Base-by-base conservation (phyloP, 2,797 vertebrate genomes). In the Limnodromus scolopaceus region DNA sequence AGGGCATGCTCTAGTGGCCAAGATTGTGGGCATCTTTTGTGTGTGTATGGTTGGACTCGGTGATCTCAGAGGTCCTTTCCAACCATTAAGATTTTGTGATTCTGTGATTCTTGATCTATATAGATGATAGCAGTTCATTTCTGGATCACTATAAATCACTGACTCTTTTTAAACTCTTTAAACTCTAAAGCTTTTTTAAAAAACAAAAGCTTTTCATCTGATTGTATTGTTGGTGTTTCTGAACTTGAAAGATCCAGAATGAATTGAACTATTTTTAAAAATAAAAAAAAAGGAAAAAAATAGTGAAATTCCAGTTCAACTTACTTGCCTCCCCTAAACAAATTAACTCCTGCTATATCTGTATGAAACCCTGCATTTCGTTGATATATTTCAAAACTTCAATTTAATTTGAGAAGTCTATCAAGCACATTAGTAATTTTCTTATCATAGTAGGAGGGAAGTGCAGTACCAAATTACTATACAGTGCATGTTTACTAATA, bases 401-500 rank as follows among this genome's bases (percentile, higher is more conserved):
- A 84, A 84, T 85, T 86, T 72, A 84, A 70, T 75, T 89, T 89
- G 60, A 92, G 71, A 92, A 91, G 80, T 45, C 22, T 27, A 41
- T 84, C 76, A 58, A 77, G 34, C 19, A 57, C 6, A 61, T 18
- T 41, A 77, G 15, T n/a, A 77, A 57, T 23, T 74, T 82, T 48
- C n/a, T 79, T 45, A 61, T 45, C 48, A 49, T 36, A 72, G 24
- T n/a, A 71, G 30, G 20, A 81, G 57, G 38, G 55, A 80, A 80
- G 32, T 53, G 54, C 10, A 22, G 41, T 34, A 38, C 22, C 81
- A 91, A 94, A 55, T 13, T 74, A 79, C 10, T 60, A 13, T 55
- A 58, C 17, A 74, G 23, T 45, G 30, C 24, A 61, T 69, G 43
- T 55, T 94, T 39, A 61, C 14, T 79, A 80, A 85, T 28, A 54